Percentiles rank a stretch among this genome's conserved stretches.
These are phyloP conservation scores for Ibycter americanus DNA, from an alignment of 2,797 vertebrate genomes.

Conservation along the genomic window DNA sequence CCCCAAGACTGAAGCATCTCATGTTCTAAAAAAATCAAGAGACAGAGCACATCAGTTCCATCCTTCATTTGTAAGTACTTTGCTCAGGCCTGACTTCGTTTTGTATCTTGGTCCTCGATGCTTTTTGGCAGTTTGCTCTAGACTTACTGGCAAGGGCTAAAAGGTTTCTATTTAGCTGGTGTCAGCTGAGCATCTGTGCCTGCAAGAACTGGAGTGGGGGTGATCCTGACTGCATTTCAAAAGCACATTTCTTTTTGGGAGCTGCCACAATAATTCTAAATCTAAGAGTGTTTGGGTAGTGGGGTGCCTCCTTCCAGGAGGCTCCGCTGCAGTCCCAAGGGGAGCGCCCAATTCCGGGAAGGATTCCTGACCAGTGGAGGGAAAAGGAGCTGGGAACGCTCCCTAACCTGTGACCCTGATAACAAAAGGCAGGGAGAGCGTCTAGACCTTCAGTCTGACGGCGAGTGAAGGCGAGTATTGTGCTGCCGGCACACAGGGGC, in stretches of 20 bases:
- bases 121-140: constrained; percentile 68
- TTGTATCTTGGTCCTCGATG: constrained; percentile 40
- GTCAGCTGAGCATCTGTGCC: constrained; percentile 72
- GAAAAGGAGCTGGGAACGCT: constrained; percentile 56
- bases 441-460: constrained; percentile 60
- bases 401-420: constrained; percentile 51
- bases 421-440: constrained; percentile 60
- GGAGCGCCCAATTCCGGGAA: background rate
- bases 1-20: background rate
- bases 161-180: constrained; percentile 70
- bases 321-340: background rate
- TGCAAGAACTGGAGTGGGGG: constrained; percentile 54
- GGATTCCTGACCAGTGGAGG: background rate
- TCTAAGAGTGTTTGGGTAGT: background rate
- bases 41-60: constrained; percentile 1
- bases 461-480: constrained; percentile 55
- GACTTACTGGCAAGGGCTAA: constrained; percentile 68
- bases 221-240: constrained; percentile 32
- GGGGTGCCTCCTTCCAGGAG: background rate
- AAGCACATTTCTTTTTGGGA: constrained; percentile 3
- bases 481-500: background rate
- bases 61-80: background rate
- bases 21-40: background rate
- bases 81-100: constrained; percentile 32
- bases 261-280: background rate